Base-by-base conservation (phyloP, 2,113 vertebrate genomes). In the Saimiri boliviensis region DNA sequence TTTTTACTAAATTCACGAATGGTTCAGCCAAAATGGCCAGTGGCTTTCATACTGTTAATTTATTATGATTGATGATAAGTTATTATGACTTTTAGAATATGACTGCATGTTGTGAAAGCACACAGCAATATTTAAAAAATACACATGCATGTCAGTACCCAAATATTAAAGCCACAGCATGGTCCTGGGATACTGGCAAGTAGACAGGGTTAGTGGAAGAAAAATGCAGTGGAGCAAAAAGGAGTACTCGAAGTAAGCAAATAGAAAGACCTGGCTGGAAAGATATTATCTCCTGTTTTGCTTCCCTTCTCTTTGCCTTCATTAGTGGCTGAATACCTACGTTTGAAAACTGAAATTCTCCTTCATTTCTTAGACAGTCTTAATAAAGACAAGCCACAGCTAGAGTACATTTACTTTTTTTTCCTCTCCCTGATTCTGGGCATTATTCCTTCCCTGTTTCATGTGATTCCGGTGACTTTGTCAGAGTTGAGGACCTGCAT, bases 1-100 rank as follows among this genome's bases (percentile, higher is more conserved):
- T 83, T 93, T 94, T 70, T 40, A 92, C 17, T 80, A 20, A 80
- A 73, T 89, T 93, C 42, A 84, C 10, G 42, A 37, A 12, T 83
- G 66, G 89, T 73, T 19, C 1, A 84, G 10, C 7, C 49, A 63
- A 80, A 82, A 13, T 68, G 10, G 27, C 12, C 54, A 74, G 3
- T 73, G 19, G 63, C 25, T 94, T 91, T 90, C 87, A 66, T 71
- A 45, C 20, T 80, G 32, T n/a, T 68, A 68, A 68, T 68, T 35
- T 80, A 4, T 54, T 14, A 80, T 54, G 32, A n/a, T 32, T 54
- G n/a, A 7, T 54, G 17, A 9, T 49, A 37, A 20, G 4, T 71
- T 71, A 77, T 77, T 47, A 21, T 79, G 30, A 12, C 45, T 79
- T 79, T 79, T 11, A 79, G 32, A 79, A 79, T 49, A 79, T 79